A percentile compares a stretch with the other conserved stretches of the same genome.
These are phyloP conservation scores for Hyla sarda DNA, from an alignment of 2,113 vertebrate genomes.

Conservation along the genomic window DNA sequence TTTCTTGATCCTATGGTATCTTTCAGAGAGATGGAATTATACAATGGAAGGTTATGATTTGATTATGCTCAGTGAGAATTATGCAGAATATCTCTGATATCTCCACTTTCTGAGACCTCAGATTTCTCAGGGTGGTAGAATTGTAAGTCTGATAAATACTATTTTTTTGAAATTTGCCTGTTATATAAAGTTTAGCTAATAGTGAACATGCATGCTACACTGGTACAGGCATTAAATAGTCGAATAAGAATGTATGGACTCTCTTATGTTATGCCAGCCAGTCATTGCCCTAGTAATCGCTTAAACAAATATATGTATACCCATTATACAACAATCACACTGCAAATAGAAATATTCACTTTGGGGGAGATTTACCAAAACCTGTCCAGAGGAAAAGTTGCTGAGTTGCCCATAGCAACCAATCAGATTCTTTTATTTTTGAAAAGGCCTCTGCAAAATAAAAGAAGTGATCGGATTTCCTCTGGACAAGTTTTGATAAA, in stretches of 20 bases:
- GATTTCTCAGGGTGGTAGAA: background rate
- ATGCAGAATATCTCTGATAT: background rate
- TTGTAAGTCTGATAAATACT: background rate
- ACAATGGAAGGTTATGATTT: no score
- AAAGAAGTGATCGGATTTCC: no score
- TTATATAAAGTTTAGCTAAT: background rate
- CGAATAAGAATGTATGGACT: background rate
- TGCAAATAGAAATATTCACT: background rate
- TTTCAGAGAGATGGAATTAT: background rate
- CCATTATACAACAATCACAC: background rate
- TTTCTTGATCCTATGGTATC: background rate
- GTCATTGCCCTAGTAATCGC: background rate
- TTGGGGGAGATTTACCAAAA: no score
- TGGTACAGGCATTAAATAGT: background rate
- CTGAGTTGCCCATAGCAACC: no score
- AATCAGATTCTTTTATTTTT: no score
- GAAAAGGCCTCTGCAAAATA: no score
- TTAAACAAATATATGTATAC: background rate
- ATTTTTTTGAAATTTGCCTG: no score
- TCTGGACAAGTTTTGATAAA: no score
- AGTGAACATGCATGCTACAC: background rate
- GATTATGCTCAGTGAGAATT: background rate
- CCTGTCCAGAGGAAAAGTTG: no score
- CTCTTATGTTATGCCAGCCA: background rate
- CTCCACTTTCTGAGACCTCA: background rate